A percentile compares a stretch with the other conserved stretches of the same genome.
Conservation (phyloP, 1,140 invertebrate species). For the Nixonia krombeini region DNA sequence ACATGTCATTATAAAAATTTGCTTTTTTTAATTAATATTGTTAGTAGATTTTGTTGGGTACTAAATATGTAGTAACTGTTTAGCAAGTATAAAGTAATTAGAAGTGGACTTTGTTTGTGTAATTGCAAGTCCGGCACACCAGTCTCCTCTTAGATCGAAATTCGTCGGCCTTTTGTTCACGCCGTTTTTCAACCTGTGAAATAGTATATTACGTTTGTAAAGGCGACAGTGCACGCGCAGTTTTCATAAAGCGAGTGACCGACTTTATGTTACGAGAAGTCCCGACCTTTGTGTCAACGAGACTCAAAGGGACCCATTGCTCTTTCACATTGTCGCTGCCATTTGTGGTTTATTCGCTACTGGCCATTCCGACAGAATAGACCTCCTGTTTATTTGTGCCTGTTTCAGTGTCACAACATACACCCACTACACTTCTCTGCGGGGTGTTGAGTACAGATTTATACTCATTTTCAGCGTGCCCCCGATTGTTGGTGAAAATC, state of each 20-base stretch:
- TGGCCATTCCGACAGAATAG: conserved; percentile 53
- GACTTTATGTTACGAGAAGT: conserved; percentile 50
- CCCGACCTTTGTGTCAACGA: conserved; percentile 48
- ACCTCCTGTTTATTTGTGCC: conserved; percentile 64
- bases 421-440: conserved; percentile 60
- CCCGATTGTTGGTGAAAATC: conserved; percentile 9
- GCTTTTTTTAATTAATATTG: no score
- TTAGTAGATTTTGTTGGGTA: no score
- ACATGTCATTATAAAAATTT: no score
- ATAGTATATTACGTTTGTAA: conserved; percentile 32
- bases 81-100: no score
- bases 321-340: conserved; percentile 45
- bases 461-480: conserved; percentile 45
- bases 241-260: conserved; percentile 45
- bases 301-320: conserved; percentile 47
- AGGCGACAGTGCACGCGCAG: conserved; percentile 34
- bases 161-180: not conserved
- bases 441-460: conserved; percentile 62
- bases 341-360: conserved; percentile 55
- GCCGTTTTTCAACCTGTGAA: conserved; percentile 32
- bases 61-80: no score
- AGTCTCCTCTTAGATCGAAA: no score
- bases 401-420: conserved; percentile 63
- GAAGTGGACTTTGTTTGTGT: no score
- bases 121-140: no score